Base-by-base conservation (phyloP, 2,797 vertebrate species). In the Holocentrus rufus region DNA sequence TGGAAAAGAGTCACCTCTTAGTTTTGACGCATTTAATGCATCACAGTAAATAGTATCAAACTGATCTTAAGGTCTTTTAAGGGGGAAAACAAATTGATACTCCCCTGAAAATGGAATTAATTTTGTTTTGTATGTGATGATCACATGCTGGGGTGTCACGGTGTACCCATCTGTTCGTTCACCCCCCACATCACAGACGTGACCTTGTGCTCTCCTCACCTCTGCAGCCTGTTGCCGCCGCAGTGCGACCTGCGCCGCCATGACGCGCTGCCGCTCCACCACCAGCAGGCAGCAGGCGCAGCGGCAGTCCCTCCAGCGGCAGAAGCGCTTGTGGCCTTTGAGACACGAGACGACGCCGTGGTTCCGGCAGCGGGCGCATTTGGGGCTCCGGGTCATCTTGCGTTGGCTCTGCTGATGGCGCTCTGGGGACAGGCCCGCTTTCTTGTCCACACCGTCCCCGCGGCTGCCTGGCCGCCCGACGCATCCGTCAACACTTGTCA, bases 181-280 rank as follows among this genome's bases (percentile, higher is more conserved):
- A 15, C 13, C 22, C 20, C 54, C 7, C 60, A n/a, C 13, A n/a
- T 31, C 74, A 87, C 83, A 84, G 72, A 85, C 85, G 85, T 85
- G 77, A 0, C 81, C 80, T 2, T 58, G 77, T 1, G 72, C 79
- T 30, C 75, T 65, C 52, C 83, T 89, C 87, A 93, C 90, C 89
- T 93, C 92, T 47, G 92, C 91, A 10, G 88, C 85, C 73, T 94
- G 93, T 63, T 93, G 92, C 83, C 94, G 88, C 87, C 94, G 85
- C 49, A 94, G 91, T 20, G 94, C 94, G 67, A 95, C 94, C 83
- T 94, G 94, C 17, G 94, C 94, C 0, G 94, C 95, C 94, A 94
- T 95, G 78, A 95, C 94, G 65, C 95, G 92, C 88, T 95, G 94
- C 54, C 94, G 87, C 91, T 95, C 93, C 82, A 94, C 91, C 79